phyloP scores from a whole-genome alignment of 2,113 vertebrate genomes.

The Scytalopus superciliaris region DNA sequence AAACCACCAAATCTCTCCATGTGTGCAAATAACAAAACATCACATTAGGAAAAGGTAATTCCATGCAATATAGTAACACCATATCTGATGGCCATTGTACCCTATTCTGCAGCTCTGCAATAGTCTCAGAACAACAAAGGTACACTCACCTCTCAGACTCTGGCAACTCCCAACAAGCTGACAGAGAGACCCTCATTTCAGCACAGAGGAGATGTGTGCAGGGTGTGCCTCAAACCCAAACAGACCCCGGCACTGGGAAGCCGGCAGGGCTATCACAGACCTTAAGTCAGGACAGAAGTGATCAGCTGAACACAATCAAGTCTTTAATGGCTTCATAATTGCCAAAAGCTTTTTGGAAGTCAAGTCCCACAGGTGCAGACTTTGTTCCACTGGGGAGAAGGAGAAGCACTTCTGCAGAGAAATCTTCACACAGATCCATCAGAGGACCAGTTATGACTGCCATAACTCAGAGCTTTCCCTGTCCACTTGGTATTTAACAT shows the following conservation, averaged over 20 bases:
- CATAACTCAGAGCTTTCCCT: background rate
- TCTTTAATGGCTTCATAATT: background rate
- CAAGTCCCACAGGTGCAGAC: background rate
- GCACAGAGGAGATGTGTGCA: background rate
- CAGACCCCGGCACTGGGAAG: background rate
- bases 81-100: background rate
- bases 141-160: background rate
- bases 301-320: background rate
- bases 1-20: background rate
- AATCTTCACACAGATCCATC: background rate
- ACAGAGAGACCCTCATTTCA: background rate
- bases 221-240: background rate
- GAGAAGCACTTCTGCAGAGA: background rate
- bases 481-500: background rate
- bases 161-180: background rate
- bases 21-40: background rate
- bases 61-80: background rate
- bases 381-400: rapidly evolving
- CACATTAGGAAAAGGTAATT: background rate
- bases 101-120: background rate
- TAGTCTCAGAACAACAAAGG: background rate
- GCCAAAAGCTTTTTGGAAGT: background rate
- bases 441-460: background rate
- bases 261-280: background rate
- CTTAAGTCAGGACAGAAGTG: background rate